These are phyloP conservation scores for Drosophila sp. DNA, from an alignment of 1,140 invertebrate genomes.

Conservation along the genomic window DNA sequence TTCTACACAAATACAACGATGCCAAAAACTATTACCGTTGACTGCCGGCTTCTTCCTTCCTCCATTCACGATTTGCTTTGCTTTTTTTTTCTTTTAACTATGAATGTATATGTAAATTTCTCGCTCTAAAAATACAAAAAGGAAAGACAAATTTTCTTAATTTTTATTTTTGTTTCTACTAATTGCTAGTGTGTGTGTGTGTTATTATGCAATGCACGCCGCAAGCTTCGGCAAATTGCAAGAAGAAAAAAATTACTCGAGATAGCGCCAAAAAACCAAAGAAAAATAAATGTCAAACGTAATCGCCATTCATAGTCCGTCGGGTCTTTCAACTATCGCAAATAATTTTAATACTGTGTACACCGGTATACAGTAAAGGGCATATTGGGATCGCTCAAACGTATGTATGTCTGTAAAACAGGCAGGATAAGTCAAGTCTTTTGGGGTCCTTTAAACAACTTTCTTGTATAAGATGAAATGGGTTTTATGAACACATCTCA, in stretches of 20 bases:
- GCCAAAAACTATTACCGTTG: constrained; percentile 46
- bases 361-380: background rate
- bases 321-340: constrained; percentile 12
- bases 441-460: too few relatives aligned
- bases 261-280: constrained; percentile 15
- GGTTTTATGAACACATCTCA: too few relatives aligned
- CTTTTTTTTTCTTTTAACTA: background rate
- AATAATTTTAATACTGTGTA: background rate
- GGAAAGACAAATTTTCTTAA: constrained; percentile 28
- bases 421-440: too few relatives aligned
- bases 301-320: constrained; percentile 10
- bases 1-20: constrained; percentile 22
- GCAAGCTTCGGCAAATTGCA: constrained; percentile 35
- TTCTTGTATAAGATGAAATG: too few relatives aligned
- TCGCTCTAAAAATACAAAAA: constrained; percentile 22
- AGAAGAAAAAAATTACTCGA: constrained; percentile 3
- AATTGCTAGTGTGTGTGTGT: constrained; percentile 3
- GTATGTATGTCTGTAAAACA: background rate
- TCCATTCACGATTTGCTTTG: constrained; percentile 57
- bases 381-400: background rate
- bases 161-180: constrained; percentile 32
- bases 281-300: background rate
- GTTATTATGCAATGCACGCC: constrained; percentile 46
- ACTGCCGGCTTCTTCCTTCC: constrained; percentile 28
- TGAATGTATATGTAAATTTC: constrained; percentile 28